phyloP scores from a whole-genome alignment of 2,113 vertebrate species.

The Hyaena hyaena region DNA sequence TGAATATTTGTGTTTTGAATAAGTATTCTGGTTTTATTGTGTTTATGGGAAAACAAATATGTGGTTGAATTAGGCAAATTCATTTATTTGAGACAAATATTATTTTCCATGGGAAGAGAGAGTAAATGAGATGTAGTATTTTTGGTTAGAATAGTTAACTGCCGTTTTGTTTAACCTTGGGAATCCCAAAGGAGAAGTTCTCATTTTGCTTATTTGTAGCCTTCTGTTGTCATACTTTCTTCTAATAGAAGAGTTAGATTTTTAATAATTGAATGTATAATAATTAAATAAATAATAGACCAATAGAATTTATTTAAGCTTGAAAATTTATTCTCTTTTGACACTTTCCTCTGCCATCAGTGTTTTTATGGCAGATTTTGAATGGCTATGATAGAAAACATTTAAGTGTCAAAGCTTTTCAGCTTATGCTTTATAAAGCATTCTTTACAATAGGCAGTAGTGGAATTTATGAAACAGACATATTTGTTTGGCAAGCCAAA shows the following conservation, averaged over 20 bases:
- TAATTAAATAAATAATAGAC: neutral
- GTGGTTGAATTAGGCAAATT: neutral
- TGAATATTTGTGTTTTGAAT: slow-evolving; percentile 32
- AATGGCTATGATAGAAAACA: neutral
- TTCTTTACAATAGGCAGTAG: neutral
- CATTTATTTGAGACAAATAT: neutral
- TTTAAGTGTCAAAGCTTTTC: neutral
- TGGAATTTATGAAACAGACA: neutral
- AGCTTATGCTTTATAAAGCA: neutral
- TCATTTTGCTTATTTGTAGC: neutral
- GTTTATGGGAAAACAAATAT: slow-evolving; percentile 8
- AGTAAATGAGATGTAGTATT: neutral
- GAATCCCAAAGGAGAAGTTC: neutral
- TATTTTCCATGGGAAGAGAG: neutral
- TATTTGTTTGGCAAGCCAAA: neutral
- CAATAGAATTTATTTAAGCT: slow-evolving; percentile 21
- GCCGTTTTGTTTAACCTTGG: neutral
- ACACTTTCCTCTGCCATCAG: neutral
- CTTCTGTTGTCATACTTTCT: neutral
- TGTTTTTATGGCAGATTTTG: neutral
- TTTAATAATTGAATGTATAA: neutral
- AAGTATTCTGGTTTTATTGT: slow-evolving; percentile 45
- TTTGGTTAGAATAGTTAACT: slow-evolving; percentile 8
- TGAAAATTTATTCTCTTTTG: neutral
- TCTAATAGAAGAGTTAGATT: neutral